phyloP scores from a whole-genome alignment of 1,140 invertebrate genomes.

The Calephelis nemesis region DNA sequence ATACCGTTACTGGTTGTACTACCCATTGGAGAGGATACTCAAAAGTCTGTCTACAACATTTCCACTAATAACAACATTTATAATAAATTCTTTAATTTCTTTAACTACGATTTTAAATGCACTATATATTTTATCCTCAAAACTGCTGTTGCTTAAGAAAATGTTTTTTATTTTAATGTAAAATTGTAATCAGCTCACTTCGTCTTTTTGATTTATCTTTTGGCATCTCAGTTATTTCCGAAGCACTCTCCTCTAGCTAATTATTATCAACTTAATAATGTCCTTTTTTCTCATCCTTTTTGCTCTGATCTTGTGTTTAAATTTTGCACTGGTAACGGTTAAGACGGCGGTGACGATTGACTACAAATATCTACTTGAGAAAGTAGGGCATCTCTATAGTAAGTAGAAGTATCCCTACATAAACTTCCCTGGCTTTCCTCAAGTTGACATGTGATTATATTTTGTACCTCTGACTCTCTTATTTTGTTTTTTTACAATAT shows the following conservation, averaged over 20 bases:
- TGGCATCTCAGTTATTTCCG: neutral
- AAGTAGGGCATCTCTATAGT: neutral
- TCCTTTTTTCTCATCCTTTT: neutral
- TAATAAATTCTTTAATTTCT: slow-evolving; percentile 20
- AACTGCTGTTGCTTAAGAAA: neutral
- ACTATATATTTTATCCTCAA: slow-evolving; percentile 12
- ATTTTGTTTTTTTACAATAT: neutral
- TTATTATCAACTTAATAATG: neutral
- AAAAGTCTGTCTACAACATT: slow-evolving; percentile 3
- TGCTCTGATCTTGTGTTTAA: neutral
- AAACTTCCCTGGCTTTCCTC: neutral
- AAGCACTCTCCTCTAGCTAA: neutral
- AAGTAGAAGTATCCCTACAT: neutral
- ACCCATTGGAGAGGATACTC: slow-evolving; percentile 23
- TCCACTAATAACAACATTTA: slow-evolving; percentile 19
- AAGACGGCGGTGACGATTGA: neutral
- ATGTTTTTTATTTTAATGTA: slow-evolving; percentile 7
- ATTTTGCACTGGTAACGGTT: neutral
- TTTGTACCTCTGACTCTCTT: too few relatives aligned
- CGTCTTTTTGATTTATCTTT: neutral
- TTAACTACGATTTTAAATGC: slow-evolving; percentile 12
- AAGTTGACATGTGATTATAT: neutral
- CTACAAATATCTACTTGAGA: neutral
- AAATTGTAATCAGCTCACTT: neutral
- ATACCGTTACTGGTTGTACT: neutral